Conservation (phyloP, 2,797 vertebrate genomes). For the Tangara arthus region DNA sequence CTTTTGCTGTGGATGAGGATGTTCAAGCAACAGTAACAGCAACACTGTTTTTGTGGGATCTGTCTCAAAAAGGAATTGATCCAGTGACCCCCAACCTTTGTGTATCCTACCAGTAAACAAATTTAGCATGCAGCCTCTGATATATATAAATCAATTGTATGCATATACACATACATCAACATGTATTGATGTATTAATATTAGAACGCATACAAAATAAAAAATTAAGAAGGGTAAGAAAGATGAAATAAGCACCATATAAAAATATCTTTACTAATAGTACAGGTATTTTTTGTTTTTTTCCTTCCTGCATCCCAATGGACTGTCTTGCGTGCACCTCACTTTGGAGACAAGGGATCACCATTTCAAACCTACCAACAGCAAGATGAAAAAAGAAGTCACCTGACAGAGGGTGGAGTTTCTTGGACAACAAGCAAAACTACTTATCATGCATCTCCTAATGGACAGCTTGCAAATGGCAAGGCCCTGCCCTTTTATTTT, state of each 20-base stretch:
- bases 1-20: not conserved
- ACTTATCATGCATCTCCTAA: not conserved
- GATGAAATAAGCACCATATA: not conserved
- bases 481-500: not conserved
- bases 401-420: not conserved
- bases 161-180: not conserved
- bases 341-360: not conserved
- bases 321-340: not conserved
- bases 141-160: not conserved
- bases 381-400: not conserved
- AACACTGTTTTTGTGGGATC: not conserved
- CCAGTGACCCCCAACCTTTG: not conserved
- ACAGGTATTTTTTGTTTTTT: not conserved
- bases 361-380: not conserved
- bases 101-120: not conserved
- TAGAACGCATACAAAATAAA: not conserved
- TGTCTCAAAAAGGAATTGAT: not conserved
- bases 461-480: not conserved
- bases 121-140: not conserved
- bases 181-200: not conserved
- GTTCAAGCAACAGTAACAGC: not conserved
- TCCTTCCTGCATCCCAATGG: not conserved
- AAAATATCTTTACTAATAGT: not conserved
- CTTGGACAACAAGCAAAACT: not conserved
- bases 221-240: not conserved